Percentiles rank a stretch among this genome's conserved stretches.
phyloP scores from a whole-genome alignment of 2,888 invertebrate species.

The Pyrochroa serraticornis region DNA sequence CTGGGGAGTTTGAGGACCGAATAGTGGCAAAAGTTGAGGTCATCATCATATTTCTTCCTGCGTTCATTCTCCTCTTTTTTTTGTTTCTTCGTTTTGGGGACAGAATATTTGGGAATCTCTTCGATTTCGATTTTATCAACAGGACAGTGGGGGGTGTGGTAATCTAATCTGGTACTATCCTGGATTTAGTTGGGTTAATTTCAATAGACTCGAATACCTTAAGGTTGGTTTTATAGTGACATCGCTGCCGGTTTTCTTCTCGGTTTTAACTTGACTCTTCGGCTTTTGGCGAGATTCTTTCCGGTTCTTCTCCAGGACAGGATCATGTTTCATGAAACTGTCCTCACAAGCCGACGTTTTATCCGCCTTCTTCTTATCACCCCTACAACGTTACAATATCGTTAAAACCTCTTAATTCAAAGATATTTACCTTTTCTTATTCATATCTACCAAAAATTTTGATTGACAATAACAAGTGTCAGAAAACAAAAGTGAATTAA shows the following conservation, averaged over 20 bases:
- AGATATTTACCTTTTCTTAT: slow-evolving; percentile 5
- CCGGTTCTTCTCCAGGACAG: slow-evolving; percentile 6
- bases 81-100: slow-evolving; percentile 40
- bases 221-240: slow-evolving; percentile 7
- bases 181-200: background rate
- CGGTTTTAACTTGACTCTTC: background rate
- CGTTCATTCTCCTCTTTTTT: slow-evolving; percentile 36
- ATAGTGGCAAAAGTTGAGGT: slow-evolving; percentile 46
- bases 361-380: background rate
- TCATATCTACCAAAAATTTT: slow-evolving; percentile 7
- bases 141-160: slow-evolving; percentile 1
- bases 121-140: slow-evolving; percentile 8
- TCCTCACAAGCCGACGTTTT: background rate
- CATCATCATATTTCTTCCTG: slow-evolving; percentile 36
- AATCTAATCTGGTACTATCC: slow-evolving; percentile 34
- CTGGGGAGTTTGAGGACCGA: slow-evolving; percentile 44
- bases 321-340: background rate
- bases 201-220: background rate
- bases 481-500: slow-evolving; percentile 8
- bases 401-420: background rate
- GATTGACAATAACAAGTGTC: slow-evolving; percentile 13
- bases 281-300: background rate
- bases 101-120: slow-evolving; percentile 37
- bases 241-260: background rate
- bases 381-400: background rate